These are phyloP conservation scores for Porites evermanni DNA, from an alignment of 92 coral and sea anemone genomes.

Conservation along the genomic window DNA sequence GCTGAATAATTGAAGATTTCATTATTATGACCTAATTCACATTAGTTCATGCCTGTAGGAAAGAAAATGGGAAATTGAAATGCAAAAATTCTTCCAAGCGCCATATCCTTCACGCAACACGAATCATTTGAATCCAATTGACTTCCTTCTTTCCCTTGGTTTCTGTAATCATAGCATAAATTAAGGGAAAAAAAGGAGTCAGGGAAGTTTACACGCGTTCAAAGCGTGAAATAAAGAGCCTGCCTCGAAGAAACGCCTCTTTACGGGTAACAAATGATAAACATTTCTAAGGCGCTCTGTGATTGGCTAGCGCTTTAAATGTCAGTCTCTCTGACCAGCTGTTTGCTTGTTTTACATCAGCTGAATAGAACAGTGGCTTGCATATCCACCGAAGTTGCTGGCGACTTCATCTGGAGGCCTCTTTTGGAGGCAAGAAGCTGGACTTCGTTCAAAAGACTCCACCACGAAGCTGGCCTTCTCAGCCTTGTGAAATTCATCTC, in stretches of 20 bases:
- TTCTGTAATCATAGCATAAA: conserved; percentile 2
- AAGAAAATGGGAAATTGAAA: neutral
- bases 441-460: conserved; percentile 60
- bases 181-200: neutral
- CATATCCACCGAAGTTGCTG: conserved; percentile 89
- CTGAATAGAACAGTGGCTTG: conserved; percentile 62
- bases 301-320: conserved; percentile 85
- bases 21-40: conserved; percentile 52
- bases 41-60: conserved; percentile 43
- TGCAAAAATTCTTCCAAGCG: neutral
- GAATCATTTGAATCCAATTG: neutral
- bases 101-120: neutral
- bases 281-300: conserved; percentile 62
- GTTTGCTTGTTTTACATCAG: conserved; percentile 75
- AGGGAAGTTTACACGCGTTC: conserved; percentile 56
- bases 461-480: conserved; percentile 60
- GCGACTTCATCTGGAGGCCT: conserved; percentile 82
- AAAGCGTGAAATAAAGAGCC: conserved; percentile 65
- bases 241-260: conserved; percentile 70
- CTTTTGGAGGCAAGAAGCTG: conserved; percentile 73
- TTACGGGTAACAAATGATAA: conserved; percentile 85
- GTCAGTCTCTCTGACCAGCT: conserved; percentile 83
- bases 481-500: neutral
- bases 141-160: conserved; percentile 1
- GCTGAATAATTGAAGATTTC: conserved; percentile 31